These are phyloP conservation scores for Zoanthus sansibaricus DNA, from an alignment of 92 coral and sea anemone genomes.

Conservation along the genomic window DNA sequence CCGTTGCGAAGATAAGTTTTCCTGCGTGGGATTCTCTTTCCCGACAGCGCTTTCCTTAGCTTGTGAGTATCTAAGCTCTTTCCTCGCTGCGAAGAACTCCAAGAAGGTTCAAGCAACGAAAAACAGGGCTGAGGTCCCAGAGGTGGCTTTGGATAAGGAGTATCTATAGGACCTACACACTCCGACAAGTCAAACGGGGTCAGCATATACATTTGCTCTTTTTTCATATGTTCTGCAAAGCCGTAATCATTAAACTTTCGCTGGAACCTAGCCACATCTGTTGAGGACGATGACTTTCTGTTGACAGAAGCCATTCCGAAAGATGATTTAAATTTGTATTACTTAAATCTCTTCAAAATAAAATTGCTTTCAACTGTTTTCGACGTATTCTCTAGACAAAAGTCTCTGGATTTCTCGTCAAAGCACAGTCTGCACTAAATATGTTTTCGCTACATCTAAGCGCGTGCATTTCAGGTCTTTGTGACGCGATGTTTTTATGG, in stretches of 20 bases:
- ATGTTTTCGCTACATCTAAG: too few relatives aligned
- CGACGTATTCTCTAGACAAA: too few relatives aligned
- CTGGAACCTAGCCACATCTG: not conserved
- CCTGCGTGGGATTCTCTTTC: not conserved
- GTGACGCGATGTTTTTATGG: too few relatives aligned
- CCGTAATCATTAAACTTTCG: not conserved
- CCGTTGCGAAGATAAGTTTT: not conserved
- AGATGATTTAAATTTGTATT: not conserved
- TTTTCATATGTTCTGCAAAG: not conserved
- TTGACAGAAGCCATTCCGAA: not conserved
- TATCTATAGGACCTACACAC: not conserved
- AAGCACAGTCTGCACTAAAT: too few relatives aligned
- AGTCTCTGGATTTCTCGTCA: too few relatives aligned
- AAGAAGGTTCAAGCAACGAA: not conserved
- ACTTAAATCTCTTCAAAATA: not conserved
- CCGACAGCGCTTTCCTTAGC: not conserved
- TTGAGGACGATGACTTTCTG: not conserved
- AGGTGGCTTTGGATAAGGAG: not conserved
- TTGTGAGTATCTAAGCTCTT: not conserved
- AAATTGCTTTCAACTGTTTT: not conserved
- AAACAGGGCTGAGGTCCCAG: not conserved
- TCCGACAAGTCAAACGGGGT: constrained; percentile 13
- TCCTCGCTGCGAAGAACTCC: not conserved
- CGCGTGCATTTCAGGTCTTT: too few relatives aligned
- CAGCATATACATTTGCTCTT: not conserved